Base-by-base conservation (phyloP, 2,113 vertebrate genomes). In the Chascanopsetta lugubris region DNA sequence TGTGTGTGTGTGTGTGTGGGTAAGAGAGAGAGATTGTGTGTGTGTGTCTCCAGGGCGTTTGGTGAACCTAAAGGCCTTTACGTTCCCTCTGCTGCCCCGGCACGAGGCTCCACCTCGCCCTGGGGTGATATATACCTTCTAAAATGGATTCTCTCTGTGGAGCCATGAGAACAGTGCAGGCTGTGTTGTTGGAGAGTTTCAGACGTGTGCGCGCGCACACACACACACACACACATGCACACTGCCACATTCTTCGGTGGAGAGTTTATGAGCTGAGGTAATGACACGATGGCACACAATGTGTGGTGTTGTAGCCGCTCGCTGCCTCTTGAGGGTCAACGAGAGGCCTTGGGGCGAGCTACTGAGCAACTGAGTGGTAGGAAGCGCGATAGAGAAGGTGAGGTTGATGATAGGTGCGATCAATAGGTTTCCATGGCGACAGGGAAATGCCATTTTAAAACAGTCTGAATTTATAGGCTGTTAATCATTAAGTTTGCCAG, bases 211-310 rank as follows among this genome's bases (percentile, higher is more conserved):
- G n/a, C n/a, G n/a, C n/a, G n/a, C n/a, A n/a, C n/a, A n/a, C n/a
- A n/a, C n/a, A n/a, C n/a, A n/a, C n/a, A n/a, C n/a, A n/a, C n/a
- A n/a, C n/a, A 42, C 26, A 48, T 24, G 53, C 55, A 57, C 56
- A 34, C 51, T 50, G 46, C 30, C 32, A 5, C 51, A 27, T 50
- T 70, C 53, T 71, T 75, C 82, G 20, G 2, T 10, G 76, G 72
- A 42, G 54, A 62, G 70, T 86, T 87, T 85, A 87, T 82, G 75
- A 59, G 61, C 56, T 69, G 66, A 72, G 67, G 18, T 85, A 82
- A 84, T 72, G 78, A 78, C 63, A 79, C 38, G 68, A 64, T 66
- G 58, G 54, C 46, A 55, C 59, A 51, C 21, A 18, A 42, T n/a
- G 12, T 66, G 61, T 4, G 42, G 62, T n/a, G 46, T 79, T 77